Base-by-base conservation (phyloP, 2,888 invertebrate genomes). In the Synergus itoensis region DNA sequence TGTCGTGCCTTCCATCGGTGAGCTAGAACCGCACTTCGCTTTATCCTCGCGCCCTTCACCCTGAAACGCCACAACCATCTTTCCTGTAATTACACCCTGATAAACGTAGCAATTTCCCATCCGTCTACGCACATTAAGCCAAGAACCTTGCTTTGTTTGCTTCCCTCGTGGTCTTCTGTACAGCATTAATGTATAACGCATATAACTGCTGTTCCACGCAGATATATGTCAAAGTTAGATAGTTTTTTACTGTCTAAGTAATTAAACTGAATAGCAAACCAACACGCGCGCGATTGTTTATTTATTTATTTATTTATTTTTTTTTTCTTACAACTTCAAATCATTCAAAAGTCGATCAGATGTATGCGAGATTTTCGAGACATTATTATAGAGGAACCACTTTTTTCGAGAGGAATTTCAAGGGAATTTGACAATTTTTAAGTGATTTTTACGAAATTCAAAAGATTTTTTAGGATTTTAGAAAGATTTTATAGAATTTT, bases 61-160 rank as follows among this genome's bases (percentile, higher is more conserved):
- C n/a, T 73, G 28, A 16, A 36, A 11, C 5, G n/a, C 73, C 73
- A 73, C 53, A 73, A 53, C 48, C 53, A 53, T 73, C 36, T 48
- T 73, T 48, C 53, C n/a, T 73, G 73, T 53, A 73, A 73, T 73
- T 73, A 73, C 73, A 73, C 48, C 28, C 36, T 73, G 73, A 73
- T 73, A 53, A 73, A 73, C 73, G 73, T 73, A 73, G 48, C 48
- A 73, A 73, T 73, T 73, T 73, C 73, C 73, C 53, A 73, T 73
- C 45, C 53, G 53, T 73, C 73, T 73, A 36, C 73, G 73, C 73
- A 73, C 73, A 53, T 73, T 73, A 53, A 73, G 48, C 36, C 73
- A 36, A 73, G 53, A 73, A 73, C 53, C 73, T 73, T 73, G 73
- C 73, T 73, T 73, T 73, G 48, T 53, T 73, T 53, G 53, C 73